phyloP scores from a whole-genome alignment of 2,797 vertebrate species.

The Anolis apletophallus region DNA sequence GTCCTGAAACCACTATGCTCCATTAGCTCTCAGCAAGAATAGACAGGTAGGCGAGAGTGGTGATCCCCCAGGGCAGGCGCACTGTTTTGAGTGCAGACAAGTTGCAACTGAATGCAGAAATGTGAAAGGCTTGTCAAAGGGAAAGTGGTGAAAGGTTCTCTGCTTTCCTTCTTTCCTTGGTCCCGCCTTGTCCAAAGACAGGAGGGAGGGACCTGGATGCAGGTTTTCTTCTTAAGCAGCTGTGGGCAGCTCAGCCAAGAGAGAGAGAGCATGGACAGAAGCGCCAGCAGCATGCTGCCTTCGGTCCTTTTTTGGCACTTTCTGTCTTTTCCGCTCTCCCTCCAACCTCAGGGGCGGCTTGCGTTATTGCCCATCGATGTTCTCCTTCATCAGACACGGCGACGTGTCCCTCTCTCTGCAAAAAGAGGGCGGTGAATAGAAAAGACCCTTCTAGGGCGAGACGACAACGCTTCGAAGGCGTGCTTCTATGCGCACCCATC shows the following conservation, averaged over 20 bases:
- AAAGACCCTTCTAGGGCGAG: background rate
- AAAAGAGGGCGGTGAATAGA: background rate
- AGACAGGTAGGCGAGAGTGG: too few species aligned
- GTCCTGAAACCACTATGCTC: too few species aligned
- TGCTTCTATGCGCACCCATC: background rate
- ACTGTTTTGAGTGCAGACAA: background rate
- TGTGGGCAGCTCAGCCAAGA: background rate
- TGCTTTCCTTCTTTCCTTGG: background rate
- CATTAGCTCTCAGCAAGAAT: background rate
- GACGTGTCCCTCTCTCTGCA: background rate
- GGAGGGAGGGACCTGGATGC: background rate
- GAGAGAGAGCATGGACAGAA: background rate
- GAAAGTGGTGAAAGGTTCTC: too few species aligned
- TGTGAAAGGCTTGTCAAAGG: too few species aligned
- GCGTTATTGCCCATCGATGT: too few species aligned
- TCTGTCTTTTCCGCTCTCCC: background rate
- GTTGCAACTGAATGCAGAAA: background rate
- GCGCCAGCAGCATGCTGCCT: background rate
- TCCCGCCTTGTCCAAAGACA: constrained; percentile 4
- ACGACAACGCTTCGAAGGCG: too few species aligned
- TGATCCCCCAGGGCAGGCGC: too few species aligned
- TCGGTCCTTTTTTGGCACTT: background rate
- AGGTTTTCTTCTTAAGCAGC: constrained; percentile 3
- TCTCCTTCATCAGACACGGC: background rate
- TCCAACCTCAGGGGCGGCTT: background rate